These are phyloP conservation scores for Caenorhabditis sinica DNA, from an alignment of 2,888 invertebrate genomes.

Conservation along the genomic window DNA sequence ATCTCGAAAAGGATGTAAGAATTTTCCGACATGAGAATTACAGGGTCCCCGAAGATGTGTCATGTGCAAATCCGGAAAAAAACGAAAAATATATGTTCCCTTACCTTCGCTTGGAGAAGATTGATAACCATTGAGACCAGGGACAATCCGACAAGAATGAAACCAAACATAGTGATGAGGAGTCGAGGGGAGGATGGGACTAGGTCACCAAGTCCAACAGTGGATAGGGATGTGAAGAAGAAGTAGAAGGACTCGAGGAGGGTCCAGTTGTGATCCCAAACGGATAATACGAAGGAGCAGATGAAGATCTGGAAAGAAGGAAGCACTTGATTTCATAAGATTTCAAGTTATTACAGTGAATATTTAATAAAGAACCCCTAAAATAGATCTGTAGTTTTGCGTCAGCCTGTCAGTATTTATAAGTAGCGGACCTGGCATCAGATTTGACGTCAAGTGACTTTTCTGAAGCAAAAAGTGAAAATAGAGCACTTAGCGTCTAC, in stretches of 20 bases:
- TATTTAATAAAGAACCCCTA: too few relatives aligned
- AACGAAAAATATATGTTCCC: background rate
- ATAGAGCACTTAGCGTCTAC: too few relatives aligned
- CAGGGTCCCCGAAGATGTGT: background rate
- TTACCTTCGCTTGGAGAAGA: conserved; percentile 73
- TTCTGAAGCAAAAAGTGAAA: too few relatives aligned
- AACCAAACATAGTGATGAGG: conserved; percentile 94
- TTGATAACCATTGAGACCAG: conserved; percentile 80
- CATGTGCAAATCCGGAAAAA: background rate
- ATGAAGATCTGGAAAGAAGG: conserved; percentile 89
- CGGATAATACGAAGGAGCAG: conserved; percentile 86
- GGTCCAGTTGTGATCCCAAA: conserved; percentile 88
- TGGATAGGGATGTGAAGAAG: conserved; percentile 92
- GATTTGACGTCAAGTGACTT: too few relatives aligned
- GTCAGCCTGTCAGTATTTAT: too few relatives aligned
- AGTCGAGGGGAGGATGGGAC: conserved; percentile 88
- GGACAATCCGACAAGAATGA: conserved; percentile 90
- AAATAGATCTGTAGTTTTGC: too few relatives aligned
- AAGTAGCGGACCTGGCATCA: too few relatives aligned
- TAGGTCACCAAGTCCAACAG: conserved; percentile 78
- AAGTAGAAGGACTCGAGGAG: conserved; percentile 96
- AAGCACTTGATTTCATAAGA: too few relatives aligned
- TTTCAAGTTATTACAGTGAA: too few relatives aligned
- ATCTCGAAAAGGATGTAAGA: background rate
- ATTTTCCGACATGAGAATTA: background rate